A percentile compares a stretch with the other conserved stretches of the same genome.
Conservation (phyloP, 2,888 invertebrate species). For the Smittia aterrima region DNA sequence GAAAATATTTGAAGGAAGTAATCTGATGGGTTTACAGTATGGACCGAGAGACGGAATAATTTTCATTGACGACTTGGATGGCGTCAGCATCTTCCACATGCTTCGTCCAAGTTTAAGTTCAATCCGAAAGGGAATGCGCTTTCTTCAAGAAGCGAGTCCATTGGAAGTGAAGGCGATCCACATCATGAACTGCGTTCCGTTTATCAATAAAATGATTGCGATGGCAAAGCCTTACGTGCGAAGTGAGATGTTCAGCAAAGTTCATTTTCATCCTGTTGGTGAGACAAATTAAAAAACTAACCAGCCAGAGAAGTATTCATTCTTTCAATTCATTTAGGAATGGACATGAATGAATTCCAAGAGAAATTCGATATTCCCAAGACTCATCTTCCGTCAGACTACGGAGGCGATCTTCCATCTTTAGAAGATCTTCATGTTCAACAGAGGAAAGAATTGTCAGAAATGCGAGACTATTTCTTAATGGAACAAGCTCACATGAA, state of each 20-base stretch:
- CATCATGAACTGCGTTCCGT: background rate
- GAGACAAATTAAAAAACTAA: too few relatives aligned
- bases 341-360: constrained; percentile 59
- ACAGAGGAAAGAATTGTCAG: constrained; percentile 43
- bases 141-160: constrained; percentile 6
- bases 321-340: constrained; percentile 43
- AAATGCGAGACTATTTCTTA: constrained; percentile 43
- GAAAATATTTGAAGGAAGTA: too few relatives aligned
- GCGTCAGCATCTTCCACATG: background rate
- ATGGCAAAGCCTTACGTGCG: constrained; percentile 62
- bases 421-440: constrained; percentile 43
- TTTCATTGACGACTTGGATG: background rate
- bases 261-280: constrained; percentile 58
- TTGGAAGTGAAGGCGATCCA: constrained; percentile 2
- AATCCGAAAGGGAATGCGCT: background rate
- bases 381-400: constrained; percentile 61
- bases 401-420: constrained; percentile 58
- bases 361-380: constrained; percentile 58
- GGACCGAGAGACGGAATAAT: background rate
- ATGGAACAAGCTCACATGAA: constrained; percentile 43
- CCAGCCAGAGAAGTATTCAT: constrained; percentile 44
- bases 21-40: background rate
- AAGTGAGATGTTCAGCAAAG: constrained; percentile 53
- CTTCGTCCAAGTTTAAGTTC: background rate
- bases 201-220: background rate